Conservation (phyloP, 2,797 vertebrate species). For the Psittacula echo region DNA sequence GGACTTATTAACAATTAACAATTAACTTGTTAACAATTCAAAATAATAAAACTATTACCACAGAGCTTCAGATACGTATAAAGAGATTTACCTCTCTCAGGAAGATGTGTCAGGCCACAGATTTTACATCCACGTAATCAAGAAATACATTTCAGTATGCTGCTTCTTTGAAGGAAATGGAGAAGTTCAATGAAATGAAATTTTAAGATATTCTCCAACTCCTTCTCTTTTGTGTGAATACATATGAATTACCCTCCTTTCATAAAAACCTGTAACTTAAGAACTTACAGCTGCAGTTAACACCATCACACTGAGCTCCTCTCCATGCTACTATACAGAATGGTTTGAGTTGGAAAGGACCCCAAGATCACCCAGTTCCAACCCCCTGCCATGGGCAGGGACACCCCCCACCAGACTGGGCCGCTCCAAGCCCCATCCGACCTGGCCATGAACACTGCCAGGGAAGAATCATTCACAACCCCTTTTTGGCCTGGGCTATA, state of each 20-base stretch:
- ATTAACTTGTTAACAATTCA: neutral
- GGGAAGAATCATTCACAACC: neutral
- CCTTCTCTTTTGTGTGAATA: neutral
- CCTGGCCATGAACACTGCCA: neutral
- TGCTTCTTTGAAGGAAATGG: neutral
- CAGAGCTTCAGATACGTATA: neutral
- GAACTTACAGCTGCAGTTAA: neutral
- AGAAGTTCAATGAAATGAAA: neutral
- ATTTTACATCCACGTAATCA: neutral
- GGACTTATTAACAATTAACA: neutral
- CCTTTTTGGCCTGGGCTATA: neutral
- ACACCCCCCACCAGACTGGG: neutral
- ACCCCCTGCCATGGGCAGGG: neutral
- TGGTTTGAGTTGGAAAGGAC: neutral
- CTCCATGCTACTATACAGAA: neutral
- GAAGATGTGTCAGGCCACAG: neutral
- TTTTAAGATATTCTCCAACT: neutral
- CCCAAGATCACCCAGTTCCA: neutral
- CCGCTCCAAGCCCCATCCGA: neutral
- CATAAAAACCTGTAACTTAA: neutral
- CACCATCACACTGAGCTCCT: neutral
- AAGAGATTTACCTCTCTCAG: neutral
- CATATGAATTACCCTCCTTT: neutral
- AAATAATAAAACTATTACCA: neutral
- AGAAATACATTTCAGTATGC: neutral